Conservation (phyloP, 2,113 vertebrate genomes). For the Neogale vison region DNA sequence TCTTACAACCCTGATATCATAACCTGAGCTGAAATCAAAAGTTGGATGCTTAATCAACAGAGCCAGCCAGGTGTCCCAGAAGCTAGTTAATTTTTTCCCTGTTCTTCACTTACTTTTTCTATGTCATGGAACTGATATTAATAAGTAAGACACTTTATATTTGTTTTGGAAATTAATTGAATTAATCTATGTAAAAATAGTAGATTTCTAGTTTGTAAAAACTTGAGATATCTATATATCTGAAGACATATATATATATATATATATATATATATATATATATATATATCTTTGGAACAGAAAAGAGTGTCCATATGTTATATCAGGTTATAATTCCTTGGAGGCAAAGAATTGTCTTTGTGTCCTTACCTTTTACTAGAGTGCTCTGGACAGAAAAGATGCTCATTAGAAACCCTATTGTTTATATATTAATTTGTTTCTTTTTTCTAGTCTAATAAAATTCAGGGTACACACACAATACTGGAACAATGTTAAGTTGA, state of each 20-base stretch:
- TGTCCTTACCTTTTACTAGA: background rate
- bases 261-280: background rate
- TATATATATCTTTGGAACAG: background rate
- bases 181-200: background rate
- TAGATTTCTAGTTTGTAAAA: background rate
- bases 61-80: background rate
- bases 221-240: background rate
- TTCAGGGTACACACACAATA: background rate
- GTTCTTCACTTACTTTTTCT: background rate
- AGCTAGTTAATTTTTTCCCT: background rate
- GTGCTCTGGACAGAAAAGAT: background rate
- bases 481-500: background rate
- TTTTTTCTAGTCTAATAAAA: background rate
- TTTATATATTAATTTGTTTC: background rate
- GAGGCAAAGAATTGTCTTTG: background rate
- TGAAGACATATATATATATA: background rate
- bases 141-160: background rate
- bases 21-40: background rate
- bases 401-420: background rate
- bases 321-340: background rate
- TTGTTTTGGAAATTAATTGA: slow-evolving; percentile 6
- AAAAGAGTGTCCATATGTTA: background rate
- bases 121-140: background rate
- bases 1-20: background rate
- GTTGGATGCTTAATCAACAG: background rate